Evolutionary conservation across 2,888 invertebrate genomes (phyloP), one percentile per base, ranked within the genome.

Genomic region (Trisateles emortualis): DNA sequence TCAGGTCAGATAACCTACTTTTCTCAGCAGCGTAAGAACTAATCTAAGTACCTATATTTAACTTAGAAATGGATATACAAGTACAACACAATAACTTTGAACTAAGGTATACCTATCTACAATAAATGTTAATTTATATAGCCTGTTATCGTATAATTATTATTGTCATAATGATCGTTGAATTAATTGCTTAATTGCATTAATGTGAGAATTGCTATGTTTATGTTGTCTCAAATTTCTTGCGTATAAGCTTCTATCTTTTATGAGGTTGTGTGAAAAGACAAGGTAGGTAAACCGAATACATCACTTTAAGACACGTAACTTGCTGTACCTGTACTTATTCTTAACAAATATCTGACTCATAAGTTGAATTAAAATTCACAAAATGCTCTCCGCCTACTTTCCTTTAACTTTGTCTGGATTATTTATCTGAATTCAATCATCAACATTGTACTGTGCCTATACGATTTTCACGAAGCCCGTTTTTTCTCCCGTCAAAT

Each of bases 351-450:
- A 67, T 61, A 58, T 53, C 45, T 71, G 68, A 68, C 45, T 68
- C 71, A 67, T 39, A 45, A 10, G 16, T 46, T 52, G 50, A 54
- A 64, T 64, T 68, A 54, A 59, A 40, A 63, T 71, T 56, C 55
- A 59, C 49, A 55, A 60, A 67, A 61, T 56, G 51, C 47, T 57
- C 53, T 44, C 44, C 43, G 67, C 53, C 61, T 66, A 64, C 51
- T 60, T 71, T 68, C 60, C 46, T 56, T 61, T 51, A 14, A 50
- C 43, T 55, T 19, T 13, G 42, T 47, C 55, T 61, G 57, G 47
- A 60, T 68, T 72, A 73, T 64, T 51, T 58, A 62, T 69, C 59
- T 61, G 57, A 61, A 57, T 69, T 59, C 68, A 72, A 68, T 64
- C 71, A 72, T 64, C 62, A 65, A 65, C n/a, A n/a, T n/a, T n/a